Conservation (phyloP, 2,113 vertebrate species). For the Syngnathus typhle region DNA sequence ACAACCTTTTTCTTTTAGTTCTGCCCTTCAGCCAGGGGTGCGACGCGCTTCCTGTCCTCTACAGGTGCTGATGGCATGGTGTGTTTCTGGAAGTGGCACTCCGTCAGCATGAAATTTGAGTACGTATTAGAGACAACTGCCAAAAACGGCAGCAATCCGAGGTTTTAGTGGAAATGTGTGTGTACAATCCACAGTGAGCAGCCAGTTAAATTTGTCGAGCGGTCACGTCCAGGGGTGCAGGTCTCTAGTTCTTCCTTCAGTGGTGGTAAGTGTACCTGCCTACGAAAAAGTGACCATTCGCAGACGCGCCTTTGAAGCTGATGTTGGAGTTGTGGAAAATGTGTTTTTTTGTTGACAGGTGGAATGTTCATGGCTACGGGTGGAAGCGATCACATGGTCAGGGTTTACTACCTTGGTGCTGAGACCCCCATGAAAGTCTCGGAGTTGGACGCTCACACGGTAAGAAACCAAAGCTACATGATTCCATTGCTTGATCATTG, state of each 20-base stretch:
- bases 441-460: slow-evolving; percentile 89
- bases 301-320: neutral
- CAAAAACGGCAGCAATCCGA: neutral
- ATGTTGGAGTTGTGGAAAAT: neutral
- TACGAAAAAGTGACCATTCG: neutral
- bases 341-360: slow-evolving; percentile 64
- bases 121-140: slow-evolving; percentile 54
- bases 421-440: slow-evolving; percentile 89
- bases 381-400: slow-evolving; percentile 92
- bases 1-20: slow-evolving; percentile 71
- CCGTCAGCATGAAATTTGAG: slow-evolving; percentile 87
- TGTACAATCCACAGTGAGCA: slow-evolving; percentile 74
- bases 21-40: slow-evolving; percentile 85
- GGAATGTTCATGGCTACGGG: slow-evolving; percentile 97
- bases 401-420: slow-evolving; percentile 92
- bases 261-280: slow-evolving; percentile 72
- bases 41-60: slow-evolving; percentile 87
- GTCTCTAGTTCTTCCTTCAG: slow-evolving; percentile 97
- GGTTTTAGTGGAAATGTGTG: too few species aligned
- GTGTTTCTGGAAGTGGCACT: slow-evolving; percentile 98
- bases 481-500: neutral
- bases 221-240: slow-evolving; percentile 92
- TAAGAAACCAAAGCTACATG: slow-evolving; percentile 55
- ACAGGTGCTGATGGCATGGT: slow-evolving; percentile 97
- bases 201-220: slow-evolving; percentile 91